These are phyloP conservation scores for Rhizoglyphus robini DNA, from an alignment of 1,140 invertebrate species.

Conservation along the genomic window DNA sequence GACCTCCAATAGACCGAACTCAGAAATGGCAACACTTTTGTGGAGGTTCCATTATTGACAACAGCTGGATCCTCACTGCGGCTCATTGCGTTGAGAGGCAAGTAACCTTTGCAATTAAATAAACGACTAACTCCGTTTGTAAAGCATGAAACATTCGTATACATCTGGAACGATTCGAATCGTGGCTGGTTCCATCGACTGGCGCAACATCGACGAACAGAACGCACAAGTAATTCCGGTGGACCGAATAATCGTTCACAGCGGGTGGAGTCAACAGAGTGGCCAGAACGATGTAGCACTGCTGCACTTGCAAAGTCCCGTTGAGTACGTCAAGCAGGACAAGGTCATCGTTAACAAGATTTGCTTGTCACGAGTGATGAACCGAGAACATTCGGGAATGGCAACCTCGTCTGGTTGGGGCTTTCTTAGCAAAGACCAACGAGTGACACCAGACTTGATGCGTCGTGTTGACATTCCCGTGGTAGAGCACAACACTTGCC, in stretches of 20 bases:
- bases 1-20: conserved; percentile 5
- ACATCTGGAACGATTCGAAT: conserved; percentile 4
- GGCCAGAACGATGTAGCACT: conserved; percentile 53
- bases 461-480: conserved; percentile 8
- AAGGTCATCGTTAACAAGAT: conserved; percentile 12
- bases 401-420: conserved; percentile 20
- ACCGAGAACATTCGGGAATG: conserved; percentile 12
- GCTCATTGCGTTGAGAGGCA: conserved; percentile 84
- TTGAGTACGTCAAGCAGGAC: conserved; percentile 27
- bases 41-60: conserved; percentile 70
- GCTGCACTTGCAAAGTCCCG: conserved; percentile 40
- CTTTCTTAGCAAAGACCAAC: not conserved
- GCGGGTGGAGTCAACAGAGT: not conserved
- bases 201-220: not conserved
- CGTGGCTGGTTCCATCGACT: conserved; percentile 9
- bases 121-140: too few relatives aligned
- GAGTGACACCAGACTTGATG: not conserved
- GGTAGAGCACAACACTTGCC: conserved; percentile 15
- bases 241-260: conserved; percentile 5
- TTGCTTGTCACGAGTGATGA: not conserved
- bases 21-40: conserved; percentile 37
- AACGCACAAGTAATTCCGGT: not conserved
- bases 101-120: too few relatives aligned
- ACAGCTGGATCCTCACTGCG: conserved; percentile 74
- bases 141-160: conserved; percentile 8